Percentiles rank a stretch among this genome's conserved stretches.
phyloP scores from a whole-genome alignment of 2,113 vertebrate genomes.

The Trochalopteron elliotii region DNA sequence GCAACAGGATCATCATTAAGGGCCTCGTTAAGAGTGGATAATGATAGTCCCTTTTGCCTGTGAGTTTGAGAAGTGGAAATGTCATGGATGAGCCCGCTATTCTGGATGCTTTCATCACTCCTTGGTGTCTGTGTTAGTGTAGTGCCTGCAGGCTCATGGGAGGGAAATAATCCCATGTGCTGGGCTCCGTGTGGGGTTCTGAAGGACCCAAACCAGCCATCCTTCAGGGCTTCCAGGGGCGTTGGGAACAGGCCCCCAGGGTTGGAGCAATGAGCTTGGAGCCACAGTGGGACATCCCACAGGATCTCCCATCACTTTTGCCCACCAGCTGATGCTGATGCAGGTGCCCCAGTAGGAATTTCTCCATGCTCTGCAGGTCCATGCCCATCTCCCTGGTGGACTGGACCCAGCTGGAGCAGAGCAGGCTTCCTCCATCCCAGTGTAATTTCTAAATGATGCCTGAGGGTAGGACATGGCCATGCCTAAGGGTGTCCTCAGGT shows the following conservation, averaged over 20 bases:
- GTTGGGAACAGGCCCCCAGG: fast-evolving
- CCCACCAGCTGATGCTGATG: not conserved
- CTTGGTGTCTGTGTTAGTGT: not conserved
- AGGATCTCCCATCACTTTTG: not conserved
- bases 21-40: constrained; percentile 35
- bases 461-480: fast-evolving
- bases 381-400: fast-evolving
- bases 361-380: not conserved
- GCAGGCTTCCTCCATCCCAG: fast-evolving
- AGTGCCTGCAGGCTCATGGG: not conserved
- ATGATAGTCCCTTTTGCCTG: constrained; percentile 11
- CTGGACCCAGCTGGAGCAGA: not conserved
- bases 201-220: not conserved
- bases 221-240: not conserved
- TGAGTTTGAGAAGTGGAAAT: not conserved
- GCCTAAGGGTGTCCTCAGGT: not conserved
- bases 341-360: not conserved
- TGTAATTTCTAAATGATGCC: not conserved
- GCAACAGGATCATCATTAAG: constrained; percentile 55
- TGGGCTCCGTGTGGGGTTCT: not conserved
- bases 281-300: fast-evolving
- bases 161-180: not conserved
- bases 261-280: not conserved
- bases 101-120: not conserved
- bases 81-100: not conserved